A percentile compares a stretch with the other conserved stretches of the same genome.
Evolutionary conservation across 2,888 invertebrate genomes (phyloP).

Genomic region (Salpingus planirostris): DNA sequence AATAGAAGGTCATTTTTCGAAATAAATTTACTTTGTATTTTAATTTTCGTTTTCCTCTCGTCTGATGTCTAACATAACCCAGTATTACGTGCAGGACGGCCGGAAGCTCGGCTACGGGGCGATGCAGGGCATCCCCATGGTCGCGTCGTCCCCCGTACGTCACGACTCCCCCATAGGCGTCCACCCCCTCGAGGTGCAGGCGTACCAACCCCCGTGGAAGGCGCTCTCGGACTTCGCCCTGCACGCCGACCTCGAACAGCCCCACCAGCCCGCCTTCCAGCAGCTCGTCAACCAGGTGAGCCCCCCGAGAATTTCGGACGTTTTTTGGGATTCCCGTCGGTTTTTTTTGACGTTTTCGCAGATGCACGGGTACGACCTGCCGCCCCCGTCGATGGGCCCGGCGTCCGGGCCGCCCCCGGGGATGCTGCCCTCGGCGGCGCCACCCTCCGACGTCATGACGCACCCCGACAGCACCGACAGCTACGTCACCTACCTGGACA

Average conservation of each 20-base stretch:
- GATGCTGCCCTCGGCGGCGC: constrained; percentile 50
- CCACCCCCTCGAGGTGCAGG: constrained; percentile 80
- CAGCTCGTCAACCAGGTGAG: constrained; percentile 90
- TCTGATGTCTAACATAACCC: constrained; percentile 38
- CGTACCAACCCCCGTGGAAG: constrained; percentile 97
- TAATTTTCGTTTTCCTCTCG: background rate
- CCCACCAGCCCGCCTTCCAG: constrained; percentile 91
- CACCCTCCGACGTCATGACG: constrained; percentile 53
- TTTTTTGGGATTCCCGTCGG: too few relatives aligned
- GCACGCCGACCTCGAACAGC: constrained; percentile 83
- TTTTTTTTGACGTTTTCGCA: too few relatives aligned
- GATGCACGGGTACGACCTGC: constrained; percentile 88
- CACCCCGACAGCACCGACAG: constrained; percentile 80
- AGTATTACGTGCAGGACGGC: constrained; percentile 71
- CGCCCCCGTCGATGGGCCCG: constrained; percentile 43
- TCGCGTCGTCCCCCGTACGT: constrained; percentile 88
- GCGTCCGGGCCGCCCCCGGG: constrained; percentile 45
- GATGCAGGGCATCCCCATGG: constrained; percentile 96
- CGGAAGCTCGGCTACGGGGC: constrained; percentile 88
- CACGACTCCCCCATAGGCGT: constrained; percentile 82
- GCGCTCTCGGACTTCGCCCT: constrained; percentile 92
- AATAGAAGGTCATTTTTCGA: too few relatives aligned
- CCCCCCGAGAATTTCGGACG: too few relatives aligned
- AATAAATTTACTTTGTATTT: too few relatives aligned
- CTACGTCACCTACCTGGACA: constrained; percentile 87